A percentile compares a stretch with the other conserved stretches of the same genome.
These are phyloP conservation scores for Petrophora chlorosata DNA, from an alignment of 2,888 invertebrate genomes.

Conservation along the genomic window DNA sequence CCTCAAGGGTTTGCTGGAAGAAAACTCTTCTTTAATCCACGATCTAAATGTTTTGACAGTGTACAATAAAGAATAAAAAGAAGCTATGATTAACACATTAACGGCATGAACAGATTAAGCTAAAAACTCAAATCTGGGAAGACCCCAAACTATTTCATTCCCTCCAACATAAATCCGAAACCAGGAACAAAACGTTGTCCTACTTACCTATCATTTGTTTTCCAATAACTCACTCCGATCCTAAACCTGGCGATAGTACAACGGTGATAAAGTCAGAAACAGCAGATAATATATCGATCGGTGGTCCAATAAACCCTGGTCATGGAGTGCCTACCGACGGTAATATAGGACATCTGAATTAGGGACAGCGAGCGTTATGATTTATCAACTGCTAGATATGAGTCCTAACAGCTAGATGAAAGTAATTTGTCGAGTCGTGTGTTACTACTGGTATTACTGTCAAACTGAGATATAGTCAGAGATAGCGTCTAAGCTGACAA, in stretches of 20 bases:
- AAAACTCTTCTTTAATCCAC: too few species aligned
- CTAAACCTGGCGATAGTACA: slow-evolving; percentile 45
- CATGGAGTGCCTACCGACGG: slow-evolving; percentile 42
- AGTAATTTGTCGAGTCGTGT: slow-evolving; percentile 19
- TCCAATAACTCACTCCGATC: slow-evolving; percentile 42
- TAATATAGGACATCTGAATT: slow-evolving; percentile 54
- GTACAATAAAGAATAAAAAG: too few species aligned
- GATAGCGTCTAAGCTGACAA: too few species aligned
- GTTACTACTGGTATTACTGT: neutral
- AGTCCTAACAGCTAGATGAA: slow-evolving; percentile 2
- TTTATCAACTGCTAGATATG: slow-evolving; percentile 25
- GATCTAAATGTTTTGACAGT: too few species aligned
- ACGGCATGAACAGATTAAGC: too few species aligned
- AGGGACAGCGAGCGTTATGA: slow-evolving; percentile 51
- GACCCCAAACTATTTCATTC: neutral
- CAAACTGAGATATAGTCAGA: neutral
- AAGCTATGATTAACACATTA: too few species aligned
- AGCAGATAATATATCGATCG: slow-evolving; percentile 60
- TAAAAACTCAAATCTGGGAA: too few species aligned
- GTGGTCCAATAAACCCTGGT: slow-evolving; percentile 57
- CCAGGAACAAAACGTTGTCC: slow-evolving; percentile 2
- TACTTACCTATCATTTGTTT: slow-evolving; percentile 5
- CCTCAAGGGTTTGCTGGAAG: too few species aligned
- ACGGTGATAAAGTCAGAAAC: slow-evolving; percentile 26
- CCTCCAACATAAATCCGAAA: neutral